phyloP scores from a whole-genome alignment of 1,140 invertebrate species.

The Drosophila azteca region DNA sequence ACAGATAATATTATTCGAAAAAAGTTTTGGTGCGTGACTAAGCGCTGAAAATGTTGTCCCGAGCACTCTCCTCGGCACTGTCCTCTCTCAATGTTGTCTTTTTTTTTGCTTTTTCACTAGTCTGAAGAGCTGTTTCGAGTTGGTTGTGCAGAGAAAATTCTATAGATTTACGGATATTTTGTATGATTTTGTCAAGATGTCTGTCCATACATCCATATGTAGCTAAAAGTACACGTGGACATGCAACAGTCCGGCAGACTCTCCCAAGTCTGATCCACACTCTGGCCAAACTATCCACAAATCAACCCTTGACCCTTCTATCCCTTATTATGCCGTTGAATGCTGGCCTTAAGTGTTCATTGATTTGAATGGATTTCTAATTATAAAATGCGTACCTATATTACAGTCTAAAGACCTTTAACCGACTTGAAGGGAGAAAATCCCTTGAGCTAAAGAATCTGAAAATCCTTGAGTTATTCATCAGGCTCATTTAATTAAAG shows the following conservation, averaged over 20 bases:
- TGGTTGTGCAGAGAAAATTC: slow-evolving; percentile 4
- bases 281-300: too few relatives aligned
- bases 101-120: slow-evolving; percentile 23
- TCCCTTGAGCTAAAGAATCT: background rate
- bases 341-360: too few relatives aligned
- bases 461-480: slow-evolving; percentile 7
- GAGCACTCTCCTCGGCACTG: slow-evolving; percentile 27
- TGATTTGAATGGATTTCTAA: too few relatives aligned
- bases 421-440: background rate
- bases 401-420: too few relatives aligned
- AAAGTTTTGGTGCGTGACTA: slow-evolving; percentile 58
- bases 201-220: too few relatives aligned
- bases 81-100: slow-evolving; percentile 9
- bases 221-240: too few relatives aligned
- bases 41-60: slow-evolving; percentile 44
- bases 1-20: slow-evolving; percentile 51
- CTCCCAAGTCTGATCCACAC: too few relatives aligned
- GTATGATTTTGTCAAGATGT: background rate
- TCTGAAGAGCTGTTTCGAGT: slow-evolving; percentile 32
- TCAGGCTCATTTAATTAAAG: slow-evolving; percentile 47
- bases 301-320: too few relatives aligned
- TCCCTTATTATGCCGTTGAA: too few relatives aligned
- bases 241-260: too few relatives aligned
- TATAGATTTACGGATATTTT: background rate
- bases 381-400: too few relatives aligned